Percentiles rank a stretch among this genome's conserved stretches.
Evolutionary conservation across 2,113 vertebrate genomes (phyloP).

Genomic region (Marmota monax): DNA sequence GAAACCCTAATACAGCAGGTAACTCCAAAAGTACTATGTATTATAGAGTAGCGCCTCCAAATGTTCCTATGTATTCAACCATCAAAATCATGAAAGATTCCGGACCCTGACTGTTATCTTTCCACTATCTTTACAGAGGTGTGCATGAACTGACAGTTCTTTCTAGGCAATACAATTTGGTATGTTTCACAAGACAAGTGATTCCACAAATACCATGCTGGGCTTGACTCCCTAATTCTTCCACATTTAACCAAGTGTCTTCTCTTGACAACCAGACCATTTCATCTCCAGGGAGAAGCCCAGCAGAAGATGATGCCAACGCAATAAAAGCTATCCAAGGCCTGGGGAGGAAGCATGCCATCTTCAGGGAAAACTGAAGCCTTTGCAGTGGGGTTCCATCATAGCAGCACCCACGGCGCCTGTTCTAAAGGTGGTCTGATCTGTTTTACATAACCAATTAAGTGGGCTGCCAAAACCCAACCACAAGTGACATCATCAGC

Average conservation of each 20-base stretch:
- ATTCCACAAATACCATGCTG: not conserved
- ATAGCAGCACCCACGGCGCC: not conserved
- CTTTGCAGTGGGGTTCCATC: not conserved
- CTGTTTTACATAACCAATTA: not conserved
- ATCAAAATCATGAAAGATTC: not conserved
- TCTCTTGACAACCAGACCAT: conserved; percentile 4
- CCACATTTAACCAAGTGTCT: not conserved
- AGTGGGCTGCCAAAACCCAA: not conserved
- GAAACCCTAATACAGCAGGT: not conserved
- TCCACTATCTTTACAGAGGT: not conserved
- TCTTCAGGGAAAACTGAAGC: not conserved
- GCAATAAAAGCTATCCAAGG: not conserved
- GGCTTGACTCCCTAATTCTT: not conserved
- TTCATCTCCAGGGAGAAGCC: conserved; percentile 9
- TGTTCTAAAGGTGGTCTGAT: not conserved
- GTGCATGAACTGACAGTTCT: not conserved
- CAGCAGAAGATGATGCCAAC: not conserved
- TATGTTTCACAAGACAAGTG: not conserved
- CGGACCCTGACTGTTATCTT: not conserved
- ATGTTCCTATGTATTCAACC: not conserved
- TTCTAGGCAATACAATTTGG: not conserved
- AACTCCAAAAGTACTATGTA: not conserved
- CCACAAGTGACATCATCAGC: not conserved
- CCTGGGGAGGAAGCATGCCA: not conserved
- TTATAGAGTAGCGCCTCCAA: not conserved